Evolutionary conservation across 1,140 invertebrate genomes (phyloP), one percentile per base, ranked within the genome.

Genomic region (Drosophila rufa): DNA sequence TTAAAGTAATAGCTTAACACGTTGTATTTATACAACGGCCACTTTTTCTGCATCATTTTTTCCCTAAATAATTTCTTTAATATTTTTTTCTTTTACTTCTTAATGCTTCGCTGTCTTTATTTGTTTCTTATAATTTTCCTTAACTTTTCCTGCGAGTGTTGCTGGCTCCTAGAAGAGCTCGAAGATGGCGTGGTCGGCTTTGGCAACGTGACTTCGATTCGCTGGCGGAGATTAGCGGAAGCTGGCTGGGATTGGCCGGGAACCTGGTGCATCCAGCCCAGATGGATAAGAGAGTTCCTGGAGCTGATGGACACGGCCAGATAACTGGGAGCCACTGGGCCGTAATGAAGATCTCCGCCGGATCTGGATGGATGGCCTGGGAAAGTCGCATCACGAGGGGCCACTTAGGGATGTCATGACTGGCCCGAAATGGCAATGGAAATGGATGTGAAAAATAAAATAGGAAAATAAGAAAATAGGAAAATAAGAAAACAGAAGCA

Each of bases 171-270:
- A 76, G 75, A 62, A 56, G 76, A 59, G 42, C 77, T 30, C 5
- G 27, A 6, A 30, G 27, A 5, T 30, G 27, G 27, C 27, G 48
- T 67, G 56, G 80, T 64, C 27, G 64, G 40, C 22, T 43, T n/a
- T 36, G 9, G 46, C 79, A 75, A 91, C 86, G 86, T 91, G 86
- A 91, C 87, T 73, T 43, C 76, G 86, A 91, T 91, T 55, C 64
- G 74, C 58, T 51, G 59, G 53, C 40, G 19, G 11, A 91, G 86
- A 91, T 91, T 91, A 91, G 78, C 47, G 55, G 57, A 45, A 40
- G 27, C 75, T 45, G 38, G 25, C 51, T 51, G 70, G 71, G 67
- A 73, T 73, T 74, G 71, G 61, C 64, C 64, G 14, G 40, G 47
- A 65, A 43, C 25, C n/a, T 4, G 36, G 42, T 25, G 22, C 22